Evolutionary conservation across 37 sponge, comb jelly and placozoan genomes (phyloP), one percentile per base, ranked within the genome.

Genomic region (Spongilla lacustris): DNA sequence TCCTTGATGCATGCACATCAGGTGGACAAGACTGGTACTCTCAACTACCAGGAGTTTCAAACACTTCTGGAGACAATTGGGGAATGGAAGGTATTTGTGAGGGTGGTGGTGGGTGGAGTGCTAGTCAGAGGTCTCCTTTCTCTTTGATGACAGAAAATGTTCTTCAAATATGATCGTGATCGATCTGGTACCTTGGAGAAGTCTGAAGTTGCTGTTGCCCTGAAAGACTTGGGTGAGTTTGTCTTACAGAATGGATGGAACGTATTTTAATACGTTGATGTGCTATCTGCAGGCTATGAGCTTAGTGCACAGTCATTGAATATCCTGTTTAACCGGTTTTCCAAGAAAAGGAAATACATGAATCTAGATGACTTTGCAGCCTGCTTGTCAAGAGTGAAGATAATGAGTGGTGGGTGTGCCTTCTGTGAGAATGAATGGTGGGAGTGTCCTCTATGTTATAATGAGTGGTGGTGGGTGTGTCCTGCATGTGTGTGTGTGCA

Each of bases 131-230:
- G 32, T 11, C 74, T 13, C 50, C 23, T 11, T 87, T 67, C 33
- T 76, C 19, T 28, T 8, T 80, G 14, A 2, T 50, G 3, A 17
- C 66, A 92, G 93, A 74, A 81, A 80, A 89, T 90, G 81, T 94
- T 85, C 75, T 90, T 80, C 50, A 71, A 90, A 37, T 84, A 87
- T 83, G 94, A 94, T 73, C 50, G 69, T 10, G 48, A 94, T 75
- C 91, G 91, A 4, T 90, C 91, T 74, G 94, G 94, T 13, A 90
- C 91, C 13, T 71, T 94, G 77, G 94, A 94, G 81, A 94, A 75
- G 78, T 5, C 4, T 31, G 94, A 94, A 81, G 76, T 84, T 2
- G 8, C 24, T 76, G 36, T 58, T 4, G 87, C 88, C 12, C 21
- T 94, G 26, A n/a, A 22, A 23, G 76, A 49, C 22, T 86, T 92